Evolutionary conservation across 2,113 vertebrate genomes (phyloP).

Genomic region (Perognathus longimembris): DNA sequence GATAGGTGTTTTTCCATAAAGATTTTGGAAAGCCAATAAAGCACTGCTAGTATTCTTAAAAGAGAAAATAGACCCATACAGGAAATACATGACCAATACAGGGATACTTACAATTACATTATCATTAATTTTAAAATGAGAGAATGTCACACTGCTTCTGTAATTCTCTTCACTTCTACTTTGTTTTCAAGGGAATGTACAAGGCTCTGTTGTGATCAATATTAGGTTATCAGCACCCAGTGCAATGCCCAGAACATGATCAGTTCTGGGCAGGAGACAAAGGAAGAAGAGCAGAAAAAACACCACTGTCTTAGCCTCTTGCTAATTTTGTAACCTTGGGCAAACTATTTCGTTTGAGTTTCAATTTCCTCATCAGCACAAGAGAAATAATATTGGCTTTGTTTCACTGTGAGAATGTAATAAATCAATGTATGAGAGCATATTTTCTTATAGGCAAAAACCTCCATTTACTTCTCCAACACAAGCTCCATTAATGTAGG

Average conservation of each 20-base stretch:
- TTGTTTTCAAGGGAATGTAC: not conserved
- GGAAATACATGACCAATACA: not conserved
- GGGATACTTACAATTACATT: not conserved
- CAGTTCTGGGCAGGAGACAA: not conserved
- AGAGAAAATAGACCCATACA: not conserved
- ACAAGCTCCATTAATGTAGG: not conserved
- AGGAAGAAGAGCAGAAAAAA: not conserved
- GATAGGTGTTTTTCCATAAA: not conserved
- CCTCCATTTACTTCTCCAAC: constrained; percentile 13
- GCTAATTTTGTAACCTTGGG: not conserved
- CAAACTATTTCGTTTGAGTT: constrained; percentile 30
- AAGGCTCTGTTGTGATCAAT: not conserved
- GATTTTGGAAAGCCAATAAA: not conserved
- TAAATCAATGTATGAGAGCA: not conserved
- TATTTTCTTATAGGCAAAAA: constrained; percentile 42
- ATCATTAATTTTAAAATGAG: constrained; percentile 7
- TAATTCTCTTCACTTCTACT: not conserved
- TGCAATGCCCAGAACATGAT: not conserved
- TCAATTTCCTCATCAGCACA: constrained; percentile 42
- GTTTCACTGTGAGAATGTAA: constrained; percentile 16
- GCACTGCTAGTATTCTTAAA: not conserved
- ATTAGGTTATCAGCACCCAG: not conserved
- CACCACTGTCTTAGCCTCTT: not conserved
- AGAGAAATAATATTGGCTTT: constrained; percentile 41
- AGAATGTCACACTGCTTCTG: not conserved